Evolutionary conservation across 1,140 invertebrate species (phyloP).

Genomic region (Rhagoletis pomonella): DNA sequence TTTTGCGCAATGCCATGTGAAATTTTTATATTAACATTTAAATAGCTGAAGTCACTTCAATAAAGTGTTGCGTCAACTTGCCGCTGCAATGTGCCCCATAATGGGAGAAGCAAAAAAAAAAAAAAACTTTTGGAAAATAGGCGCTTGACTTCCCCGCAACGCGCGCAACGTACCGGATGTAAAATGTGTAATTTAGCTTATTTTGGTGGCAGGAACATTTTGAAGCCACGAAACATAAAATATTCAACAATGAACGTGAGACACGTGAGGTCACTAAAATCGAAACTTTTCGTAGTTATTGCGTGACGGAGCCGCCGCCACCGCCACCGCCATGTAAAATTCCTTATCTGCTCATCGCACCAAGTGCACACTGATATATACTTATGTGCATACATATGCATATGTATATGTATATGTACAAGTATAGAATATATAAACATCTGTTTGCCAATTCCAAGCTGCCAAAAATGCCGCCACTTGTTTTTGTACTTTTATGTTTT

Average conservation of each 20-base stretch:
- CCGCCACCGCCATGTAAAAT: neutral
- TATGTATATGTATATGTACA: neutral
- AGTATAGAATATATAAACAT: neutral
- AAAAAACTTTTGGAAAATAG: neutral
- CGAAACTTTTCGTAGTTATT: slow-evolving; percentile 29
- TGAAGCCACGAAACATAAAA: neutral
- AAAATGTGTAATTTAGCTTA: slow-evolving; percentile 37
- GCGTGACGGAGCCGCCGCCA: neutral
- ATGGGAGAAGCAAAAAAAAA: no score
- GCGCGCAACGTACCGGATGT: slow-evolving; percentile 5
- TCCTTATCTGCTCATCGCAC: slow-evolving; percentile 34
- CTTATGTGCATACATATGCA: neutral
- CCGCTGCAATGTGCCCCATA: neutral
- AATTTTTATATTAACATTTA: neutral
- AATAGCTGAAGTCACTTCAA: neutral
- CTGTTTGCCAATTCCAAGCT: neutral
- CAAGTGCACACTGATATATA: neutral
- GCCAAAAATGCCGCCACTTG: slow-evolving; percentile 14
- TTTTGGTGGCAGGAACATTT: slow-evolving; percentile 26
- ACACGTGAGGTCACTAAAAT: slow-evolving; percentile 47
- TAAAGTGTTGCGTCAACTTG: neutral
- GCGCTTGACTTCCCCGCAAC: neutral
- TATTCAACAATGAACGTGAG: slow-evolving; percentile 9
- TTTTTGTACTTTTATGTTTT: neutral
- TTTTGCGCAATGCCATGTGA: neutral